Base-by-base conservation (phyloP, 2,888 invertebrate genomes). In the Pterostichus niger region DNA sequence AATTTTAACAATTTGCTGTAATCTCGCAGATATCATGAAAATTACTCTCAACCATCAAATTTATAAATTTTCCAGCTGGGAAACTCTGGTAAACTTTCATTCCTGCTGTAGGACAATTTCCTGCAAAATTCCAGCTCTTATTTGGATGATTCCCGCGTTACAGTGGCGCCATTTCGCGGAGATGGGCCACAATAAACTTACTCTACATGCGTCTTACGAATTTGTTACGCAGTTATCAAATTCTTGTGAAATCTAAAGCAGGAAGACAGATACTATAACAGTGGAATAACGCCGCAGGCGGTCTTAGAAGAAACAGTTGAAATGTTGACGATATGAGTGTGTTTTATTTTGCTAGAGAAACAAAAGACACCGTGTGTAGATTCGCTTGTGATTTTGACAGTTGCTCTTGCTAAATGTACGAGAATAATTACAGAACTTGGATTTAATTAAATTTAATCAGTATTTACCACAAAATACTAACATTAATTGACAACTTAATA, bases 91-190 rank as follows among this genome's bases (percentile, higher is more conserved):
- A 59, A 59, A 59, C 59, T 59, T 31, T 59, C 31, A 40, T 40
- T 59, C 59, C 31, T 64, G 33, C 64, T 49, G 49, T 10, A 49
- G 49, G 49, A 49, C 49, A 49, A 49, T 49, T 49, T 49, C 49
- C 49, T 64, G 35, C 35, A 64, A 64, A 64, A 64, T 35, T 64
- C 35, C 64, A 31, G 64, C 64, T 35, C n/a, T 64, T 64, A 64
- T 64, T 64, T 13, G 33, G 64, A 64, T 64, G 64, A 64, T 64
- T 64, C 35, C 49, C 64, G 33, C 64, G 64, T 64, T 64, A 13
- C 13, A 33, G 11, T 31, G 59, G 24, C 31, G 33, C 33, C 59
- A 64, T 64, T 35, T 64, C 64, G 64, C 64, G n/a, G 10, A 61
- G 33, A 64, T 64, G 64, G 64, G 33, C 35, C 35, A 64, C 64